Evolutionary conservation across 2,888 invertebrate genomes (phyloP).

Genomic region (Teleiodes luculella): DNA sequence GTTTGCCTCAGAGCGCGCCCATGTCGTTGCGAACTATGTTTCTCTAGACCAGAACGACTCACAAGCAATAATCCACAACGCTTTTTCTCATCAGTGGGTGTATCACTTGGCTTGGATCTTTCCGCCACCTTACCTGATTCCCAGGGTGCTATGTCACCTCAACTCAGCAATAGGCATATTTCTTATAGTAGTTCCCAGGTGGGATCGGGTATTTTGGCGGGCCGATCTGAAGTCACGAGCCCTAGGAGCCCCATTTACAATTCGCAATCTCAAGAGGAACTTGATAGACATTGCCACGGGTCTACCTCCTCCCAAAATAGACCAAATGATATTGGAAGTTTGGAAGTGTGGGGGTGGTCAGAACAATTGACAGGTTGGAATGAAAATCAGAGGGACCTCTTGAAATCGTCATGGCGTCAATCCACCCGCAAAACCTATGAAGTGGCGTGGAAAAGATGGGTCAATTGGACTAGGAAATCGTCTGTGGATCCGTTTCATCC

Average conservation of each 20-base stretch:
- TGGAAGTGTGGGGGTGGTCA: conserved; percentile 22
- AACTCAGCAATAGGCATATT: conserved; percentile 25
- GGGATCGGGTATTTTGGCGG: conserved; percentile 30
- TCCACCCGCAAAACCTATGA: conserved; percentile 20
- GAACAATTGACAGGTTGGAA: conserved; percentile 6
- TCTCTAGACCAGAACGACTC: conserved; percentile 17
- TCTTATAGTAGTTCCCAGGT: conserved; percentile 27
- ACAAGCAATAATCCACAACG: conserved; percentile 18
- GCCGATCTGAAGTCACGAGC: conserved; percentile 29
- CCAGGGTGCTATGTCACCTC: conserved; percentile 19
- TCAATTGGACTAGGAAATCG: conserved; percentile 12
- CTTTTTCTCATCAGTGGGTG: conserved; percentile 17
- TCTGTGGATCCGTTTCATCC: not conserved
- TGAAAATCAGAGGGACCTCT: not conserved
- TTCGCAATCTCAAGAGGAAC: conserved; percentile 13
- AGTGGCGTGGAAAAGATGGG: conserved; percentile 19
- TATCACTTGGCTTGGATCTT: conserved; percentile 22
- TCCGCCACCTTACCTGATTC: conserved; percentile 24
- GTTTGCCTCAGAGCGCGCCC: conserved; percentile 2
- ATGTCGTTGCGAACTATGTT: conserved; percentile 19
- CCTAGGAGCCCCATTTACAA: conserved; percentile 16
- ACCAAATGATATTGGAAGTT: conserved; percentile 16
- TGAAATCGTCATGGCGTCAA: conserved; percentile 15
- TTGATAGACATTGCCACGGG: conserved; percentile 18
- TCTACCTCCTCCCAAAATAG: conserved; percentile 15